A percentile compares a stretch with the other conserved stretches of the same genome.
Conservation (phyloP, 2,113 vertebrate genomes). For the Centropus unirufus region DNA sequence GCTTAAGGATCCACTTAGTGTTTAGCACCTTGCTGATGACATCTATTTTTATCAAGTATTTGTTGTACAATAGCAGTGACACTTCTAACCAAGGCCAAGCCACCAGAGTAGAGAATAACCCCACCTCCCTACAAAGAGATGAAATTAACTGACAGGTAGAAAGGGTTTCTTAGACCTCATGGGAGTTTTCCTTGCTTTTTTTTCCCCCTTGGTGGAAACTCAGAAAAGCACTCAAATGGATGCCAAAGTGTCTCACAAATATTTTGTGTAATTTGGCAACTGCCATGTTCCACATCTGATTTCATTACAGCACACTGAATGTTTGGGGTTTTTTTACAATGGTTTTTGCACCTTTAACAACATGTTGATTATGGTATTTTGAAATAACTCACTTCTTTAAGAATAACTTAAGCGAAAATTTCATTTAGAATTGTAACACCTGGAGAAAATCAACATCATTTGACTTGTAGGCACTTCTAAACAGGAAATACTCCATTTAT, state of each 20-base stretch:
- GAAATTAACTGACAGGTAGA: background rate
- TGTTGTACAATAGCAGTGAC: background rate
- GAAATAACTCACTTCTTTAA: conserved; percentile 16
- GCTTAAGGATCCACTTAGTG: background rate
- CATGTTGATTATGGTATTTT: conserved; percentile 14
- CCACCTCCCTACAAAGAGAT: background rate
- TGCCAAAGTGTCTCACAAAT: conserved; percentile 4
- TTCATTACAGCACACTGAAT: conserved; percentile 21
- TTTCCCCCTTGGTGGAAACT: background rate
- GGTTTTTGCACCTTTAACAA: conserved; percentile 49
- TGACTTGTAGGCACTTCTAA: conserved; percentile 43
- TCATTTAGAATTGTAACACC: conserved; percentile 55
- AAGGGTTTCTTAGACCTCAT: background rate
- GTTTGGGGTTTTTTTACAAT: conserved; percentile 34
- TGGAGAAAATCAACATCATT: conserved; percentile 65
- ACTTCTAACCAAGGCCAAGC: background rate
- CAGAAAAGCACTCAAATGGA: conserved; percentile 7
- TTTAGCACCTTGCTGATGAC: background rate
- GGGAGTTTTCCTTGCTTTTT: background rate
- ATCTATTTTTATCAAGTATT: background rate
- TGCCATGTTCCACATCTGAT: background rate
- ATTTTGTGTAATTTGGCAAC: conserved; percentile 29
- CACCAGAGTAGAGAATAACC: background rate
- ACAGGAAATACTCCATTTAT: conserved; percentile 60
- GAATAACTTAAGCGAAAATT: conserved; percentile 45